Conservation (phyloP, 2,113 vertebrate species). For the Penelope pileata region DNA sequence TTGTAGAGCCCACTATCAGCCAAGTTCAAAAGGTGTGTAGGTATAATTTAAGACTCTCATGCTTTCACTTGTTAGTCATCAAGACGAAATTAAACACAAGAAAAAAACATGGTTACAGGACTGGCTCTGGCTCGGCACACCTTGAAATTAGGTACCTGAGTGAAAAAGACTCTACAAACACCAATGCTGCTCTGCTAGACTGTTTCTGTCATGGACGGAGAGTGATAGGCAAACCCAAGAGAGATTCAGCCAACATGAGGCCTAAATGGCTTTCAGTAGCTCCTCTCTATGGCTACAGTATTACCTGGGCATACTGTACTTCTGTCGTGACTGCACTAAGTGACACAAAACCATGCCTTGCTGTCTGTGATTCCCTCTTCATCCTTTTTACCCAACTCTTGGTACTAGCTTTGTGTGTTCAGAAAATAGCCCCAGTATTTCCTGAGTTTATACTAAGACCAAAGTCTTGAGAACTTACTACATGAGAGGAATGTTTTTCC, state of each 20-base stretch:
- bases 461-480: neutral
- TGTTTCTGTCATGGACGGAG: rapidly evolving
- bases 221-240: neutral
- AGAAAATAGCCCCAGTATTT: neutral
- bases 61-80: slow-evolving; percentile 13
- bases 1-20: neutral
- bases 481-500: neutral
- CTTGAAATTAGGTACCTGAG: neutral
- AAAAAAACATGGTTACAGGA: neutral
- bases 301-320: neutral
- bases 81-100: neutral
- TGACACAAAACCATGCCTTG: neutral
- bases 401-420: neutral
- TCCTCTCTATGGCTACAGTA: neutral
- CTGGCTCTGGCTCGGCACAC: rapidly evolving
- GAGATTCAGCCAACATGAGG: rapidly evolving
- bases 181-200: neutral
- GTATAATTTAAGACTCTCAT: neutral
- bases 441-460: neutral
- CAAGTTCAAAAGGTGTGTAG: neutral
- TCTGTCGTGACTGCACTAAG: neutral
- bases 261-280: neutral
- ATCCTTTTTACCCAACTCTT: neutral
- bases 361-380: rapidly evolving
- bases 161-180: neutral